A percentile compares a stretch with the other conserved stretches of the same genome.
Conservation (phyloP, 1,140 invertebrate genomes). For the Leptestheria dahalacensis region DNA sequence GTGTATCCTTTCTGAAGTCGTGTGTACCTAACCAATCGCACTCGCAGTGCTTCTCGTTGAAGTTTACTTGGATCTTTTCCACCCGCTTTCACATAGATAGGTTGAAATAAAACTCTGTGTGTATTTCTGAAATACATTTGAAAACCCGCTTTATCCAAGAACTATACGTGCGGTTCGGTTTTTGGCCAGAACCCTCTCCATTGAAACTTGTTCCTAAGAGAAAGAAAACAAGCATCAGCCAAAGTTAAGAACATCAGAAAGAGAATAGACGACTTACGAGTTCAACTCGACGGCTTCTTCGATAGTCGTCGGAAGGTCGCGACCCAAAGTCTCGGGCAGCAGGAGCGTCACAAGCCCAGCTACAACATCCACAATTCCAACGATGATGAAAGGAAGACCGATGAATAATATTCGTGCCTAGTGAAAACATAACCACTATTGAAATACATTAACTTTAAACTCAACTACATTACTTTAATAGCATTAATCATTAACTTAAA, state of each 20-base stretch:
- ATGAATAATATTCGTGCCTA: not conserved
- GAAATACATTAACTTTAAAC: no score
- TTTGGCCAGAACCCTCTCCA: not conserved
- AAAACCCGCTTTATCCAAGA: no score
- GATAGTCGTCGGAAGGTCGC: not conserved
- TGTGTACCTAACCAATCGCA: no score
- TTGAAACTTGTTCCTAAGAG: not conserved
- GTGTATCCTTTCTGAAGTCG: no score
- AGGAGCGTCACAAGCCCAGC: not conserved
- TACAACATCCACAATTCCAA: not conserved
- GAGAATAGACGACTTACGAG: not conserved
- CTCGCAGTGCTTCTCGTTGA: not conserved
- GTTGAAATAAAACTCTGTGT: not conserved
- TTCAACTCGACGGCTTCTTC: not conserved
- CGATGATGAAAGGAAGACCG: not conserved
- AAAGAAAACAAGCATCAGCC: not conserved
- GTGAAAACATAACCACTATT: no score
- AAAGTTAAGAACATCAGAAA: not conserved
- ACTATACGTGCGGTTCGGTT: no score
- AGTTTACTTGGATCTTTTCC: not conserved
- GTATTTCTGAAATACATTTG: not conserved
- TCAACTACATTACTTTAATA: no score
- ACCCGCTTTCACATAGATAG: not conserved
- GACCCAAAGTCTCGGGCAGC: not conserved
- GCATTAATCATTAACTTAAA: no score